phyloP scores from a whole-genome alignment of 2,113 vertebrate species.

The Onychorhynchus coronatus region DNA sequence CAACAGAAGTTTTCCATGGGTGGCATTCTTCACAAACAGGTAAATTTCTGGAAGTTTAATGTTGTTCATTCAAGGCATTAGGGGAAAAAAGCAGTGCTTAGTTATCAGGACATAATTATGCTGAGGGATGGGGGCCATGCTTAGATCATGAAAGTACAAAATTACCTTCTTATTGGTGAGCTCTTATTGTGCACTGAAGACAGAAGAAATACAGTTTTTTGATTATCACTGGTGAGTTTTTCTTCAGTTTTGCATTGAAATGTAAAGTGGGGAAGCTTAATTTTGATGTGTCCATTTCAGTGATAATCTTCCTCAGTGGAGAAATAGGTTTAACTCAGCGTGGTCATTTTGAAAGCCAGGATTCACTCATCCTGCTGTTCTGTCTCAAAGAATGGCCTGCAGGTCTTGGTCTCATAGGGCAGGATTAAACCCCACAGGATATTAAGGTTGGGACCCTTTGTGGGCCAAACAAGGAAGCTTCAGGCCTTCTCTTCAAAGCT shows the following conservation, averaged over 20 bases:
- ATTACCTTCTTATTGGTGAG: not conserved
- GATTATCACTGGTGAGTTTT: not conserved
- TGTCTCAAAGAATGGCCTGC: not conserved
- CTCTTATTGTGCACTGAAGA: not conserved
- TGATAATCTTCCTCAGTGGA: not conserved
- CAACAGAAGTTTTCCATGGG: slow-evolving; percentile 82
- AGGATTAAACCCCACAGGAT: not conserved
- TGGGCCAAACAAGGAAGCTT: not conserved
- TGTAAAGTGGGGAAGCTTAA: not conserved
- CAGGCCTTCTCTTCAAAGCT: not conserved
- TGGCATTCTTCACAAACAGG: slow-evolving; percentile 94
- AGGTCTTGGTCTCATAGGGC: not conserved
- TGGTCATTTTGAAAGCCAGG: not conserved
- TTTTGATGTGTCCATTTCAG: not conserved
- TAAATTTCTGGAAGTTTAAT: slow-evolving; percentile 43
- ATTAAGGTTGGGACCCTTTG: not conserved
- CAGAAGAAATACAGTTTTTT: not conserved
- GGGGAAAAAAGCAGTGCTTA: not conserved
- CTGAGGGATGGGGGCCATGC: not conserved
- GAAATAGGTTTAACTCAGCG: not conserved
- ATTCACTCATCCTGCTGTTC: not conserved
- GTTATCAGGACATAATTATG: not conserved
- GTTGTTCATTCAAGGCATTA: not conserved
- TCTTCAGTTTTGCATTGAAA: not conserved
- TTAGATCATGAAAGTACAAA: not conserved